Conservation (phyloP, 2,113 vertebrate species). For the Cryptotis parvus region DNA sequence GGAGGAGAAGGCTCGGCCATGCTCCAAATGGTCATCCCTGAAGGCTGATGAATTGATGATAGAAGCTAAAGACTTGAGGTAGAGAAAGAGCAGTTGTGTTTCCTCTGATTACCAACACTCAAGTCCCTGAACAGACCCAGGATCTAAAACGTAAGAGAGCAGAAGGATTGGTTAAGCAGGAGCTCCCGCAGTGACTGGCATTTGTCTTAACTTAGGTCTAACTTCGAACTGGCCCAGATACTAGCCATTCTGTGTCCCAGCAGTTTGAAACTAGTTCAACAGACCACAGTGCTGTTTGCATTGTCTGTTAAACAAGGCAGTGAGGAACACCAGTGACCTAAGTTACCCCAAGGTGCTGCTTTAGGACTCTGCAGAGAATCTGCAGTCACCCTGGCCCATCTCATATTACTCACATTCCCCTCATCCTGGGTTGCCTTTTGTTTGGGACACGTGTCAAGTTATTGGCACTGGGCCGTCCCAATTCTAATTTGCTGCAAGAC, state of each 20-base stretch:
- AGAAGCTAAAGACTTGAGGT: neutral
- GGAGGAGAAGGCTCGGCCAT: neutral
- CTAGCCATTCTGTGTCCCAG: too few species aligned
- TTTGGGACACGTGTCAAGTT: rapidly evolving
- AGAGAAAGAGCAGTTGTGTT: neutral
- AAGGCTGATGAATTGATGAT: neutral
- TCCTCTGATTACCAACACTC: neutral
- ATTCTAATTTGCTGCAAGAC: neutral
- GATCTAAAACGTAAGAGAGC: neutral
- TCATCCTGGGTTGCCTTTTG: neutral
- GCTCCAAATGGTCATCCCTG: neutral
- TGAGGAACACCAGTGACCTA: neutral
- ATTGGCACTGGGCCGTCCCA: neutral
- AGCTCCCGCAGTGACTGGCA: neutral
- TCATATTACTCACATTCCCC: too few species aligned
- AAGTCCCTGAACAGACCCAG: neutral
- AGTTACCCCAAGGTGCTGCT: neutral
- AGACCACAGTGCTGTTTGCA: too few species aligned
- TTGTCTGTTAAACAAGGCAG: neutral
- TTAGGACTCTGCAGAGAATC: too few species aligned
- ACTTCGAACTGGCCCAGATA: neutral
- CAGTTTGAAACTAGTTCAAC: too few species aligned
- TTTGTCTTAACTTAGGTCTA: neutral
- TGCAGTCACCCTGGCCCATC: neutral
- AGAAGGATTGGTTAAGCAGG: neutral